These are phyloP conservation scores for Pecten maximus DNA, from an alignment of 2,888 invertebrate species.

Conservation along the genomic window DNA sequence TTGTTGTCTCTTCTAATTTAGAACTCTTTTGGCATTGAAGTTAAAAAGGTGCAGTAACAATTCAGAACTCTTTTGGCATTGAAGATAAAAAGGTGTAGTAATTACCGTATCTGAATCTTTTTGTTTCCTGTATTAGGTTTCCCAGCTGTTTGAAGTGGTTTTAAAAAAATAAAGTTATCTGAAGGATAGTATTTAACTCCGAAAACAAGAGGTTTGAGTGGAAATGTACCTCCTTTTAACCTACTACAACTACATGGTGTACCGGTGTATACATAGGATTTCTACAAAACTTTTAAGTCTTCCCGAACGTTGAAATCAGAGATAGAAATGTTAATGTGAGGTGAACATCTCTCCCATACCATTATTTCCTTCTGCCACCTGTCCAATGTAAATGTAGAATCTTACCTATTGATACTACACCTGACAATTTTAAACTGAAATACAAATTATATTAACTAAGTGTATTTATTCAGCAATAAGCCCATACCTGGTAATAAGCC, in stretches of 20 bases:
- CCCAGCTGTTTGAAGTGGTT: conserved; percentile 26
- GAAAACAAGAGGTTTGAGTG: neutral
- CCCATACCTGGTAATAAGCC: no score
- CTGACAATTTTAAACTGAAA: no score
- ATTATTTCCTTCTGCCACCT: no score
- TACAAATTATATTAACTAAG: no score
- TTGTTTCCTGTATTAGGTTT: conserved; percentile 27
- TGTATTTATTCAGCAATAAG: no score
- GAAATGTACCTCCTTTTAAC: neutral
- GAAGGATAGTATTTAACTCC: neutral
- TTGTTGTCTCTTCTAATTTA: conserved; percentile 26
- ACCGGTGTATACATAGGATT: neutral
- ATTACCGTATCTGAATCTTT: conserved; percentile 12
- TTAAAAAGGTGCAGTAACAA: conserved; percentile 24
- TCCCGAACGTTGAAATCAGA: neutral
- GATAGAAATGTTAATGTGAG: neutral
- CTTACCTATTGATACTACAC: no score
- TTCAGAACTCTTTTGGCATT: conserved; percentile 35
- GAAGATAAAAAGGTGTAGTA: conserved; percentile 31
- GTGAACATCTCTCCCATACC: no score
- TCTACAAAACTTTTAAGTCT: neutral
- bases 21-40: conserved; percentile 30
- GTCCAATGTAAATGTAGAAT: no score
- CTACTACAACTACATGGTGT: neutral
- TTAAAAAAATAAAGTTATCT: neutral